Conservation (phyloP, 2,797 vertebrate genomes). For the Petrocephalus schoutedeni region DNA sequence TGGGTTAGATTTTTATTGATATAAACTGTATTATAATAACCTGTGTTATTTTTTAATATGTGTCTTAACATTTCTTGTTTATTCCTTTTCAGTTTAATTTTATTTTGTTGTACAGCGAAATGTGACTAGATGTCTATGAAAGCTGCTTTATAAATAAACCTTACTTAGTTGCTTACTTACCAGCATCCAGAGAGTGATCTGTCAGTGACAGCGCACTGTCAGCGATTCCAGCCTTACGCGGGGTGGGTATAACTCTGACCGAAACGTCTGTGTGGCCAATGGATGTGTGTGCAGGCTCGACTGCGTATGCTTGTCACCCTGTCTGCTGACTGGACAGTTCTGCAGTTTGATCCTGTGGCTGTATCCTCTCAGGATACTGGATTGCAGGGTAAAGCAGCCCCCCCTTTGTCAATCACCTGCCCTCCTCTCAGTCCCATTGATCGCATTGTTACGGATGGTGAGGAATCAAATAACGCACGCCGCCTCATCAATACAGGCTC, state of each 20-base stretch:
- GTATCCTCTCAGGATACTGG: neutral
- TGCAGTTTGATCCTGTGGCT: neutral
- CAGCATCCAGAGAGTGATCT: neutral
- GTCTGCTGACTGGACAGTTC: conserved; percentile 4
- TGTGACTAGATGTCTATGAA: too few species aligned
- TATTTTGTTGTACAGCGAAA: too few species aligned
- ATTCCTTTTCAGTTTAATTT: too few species aligned
- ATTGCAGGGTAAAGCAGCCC: neutral
- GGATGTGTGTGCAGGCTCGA: neutral
- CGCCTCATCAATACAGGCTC: neutral
- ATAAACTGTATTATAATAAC: too few species aligned
- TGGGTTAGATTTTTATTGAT: too few species aligned
- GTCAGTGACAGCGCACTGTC: neutral
- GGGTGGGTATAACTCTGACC: neutral
- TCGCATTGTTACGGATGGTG: neutral
- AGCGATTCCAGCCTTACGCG: neutral
- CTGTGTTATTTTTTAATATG: too few species aligned
- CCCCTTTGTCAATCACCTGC: neutral
- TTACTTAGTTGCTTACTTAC: too few species aligned
- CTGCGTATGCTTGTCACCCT: neutral
- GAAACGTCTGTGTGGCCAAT: neutral
- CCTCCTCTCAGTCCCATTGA: neutral
- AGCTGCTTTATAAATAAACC: too few species aligned
- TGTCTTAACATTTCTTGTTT: too few species aligned
- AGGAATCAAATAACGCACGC: neutral